Conservation (phyloP, 2,113 vertebrate species). For the Columbina picui region DNA sequence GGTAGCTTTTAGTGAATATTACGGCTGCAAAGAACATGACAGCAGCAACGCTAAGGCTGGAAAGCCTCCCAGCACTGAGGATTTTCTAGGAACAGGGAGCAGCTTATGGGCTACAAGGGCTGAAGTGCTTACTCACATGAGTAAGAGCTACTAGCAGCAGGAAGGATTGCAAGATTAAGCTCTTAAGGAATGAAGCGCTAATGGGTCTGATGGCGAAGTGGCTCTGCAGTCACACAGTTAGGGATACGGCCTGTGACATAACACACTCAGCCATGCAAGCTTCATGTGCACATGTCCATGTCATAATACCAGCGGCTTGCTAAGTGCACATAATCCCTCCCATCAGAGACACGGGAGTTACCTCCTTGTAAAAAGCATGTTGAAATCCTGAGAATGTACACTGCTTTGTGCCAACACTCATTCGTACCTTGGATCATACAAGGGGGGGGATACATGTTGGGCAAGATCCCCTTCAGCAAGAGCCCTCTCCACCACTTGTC, state of each 20-base stretch:
- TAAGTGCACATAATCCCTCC: slow-evolving; percentile 8
- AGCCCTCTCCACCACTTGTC: neutral
- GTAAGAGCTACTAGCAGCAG: neutral
- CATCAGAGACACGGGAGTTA: neutral
- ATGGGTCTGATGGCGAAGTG: neutral
- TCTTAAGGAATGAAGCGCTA: slow-evolving; percentile 7
- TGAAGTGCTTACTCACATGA: neutral
- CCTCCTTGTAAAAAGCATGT: slow-evolving; percentile 14
- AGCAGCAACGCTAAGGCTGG: neutral
- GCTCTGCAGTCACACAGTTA: neutral
- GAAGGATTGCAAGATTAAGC: slow-evolving; percentile 14
- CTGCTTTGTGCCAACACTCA: neutral
- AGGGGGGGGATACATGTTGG: neutral
- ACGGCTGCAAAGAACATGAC: neutral
- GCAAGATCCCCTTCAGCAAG: neutral
- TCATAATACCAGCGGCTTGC: neutral
- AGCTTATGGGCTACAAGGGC: neutral
- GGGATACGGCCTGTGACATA: slow-evolving; percentile 2
- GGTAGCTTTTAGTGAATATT: neutral
- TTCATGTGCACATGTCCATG: neutral
- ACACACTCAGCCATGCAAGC: slow-evolving; percentile 1
- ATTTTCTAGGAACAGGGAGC: neutral
- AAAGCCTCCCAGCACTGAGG: neutral
- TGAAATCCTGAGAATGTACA: neutral
- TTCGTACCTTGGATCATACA: neutral